Evolutionary conservation across 1,140 invertebrate species (phyloP).

Genomic region (Bombus pascuorum): DNA sequence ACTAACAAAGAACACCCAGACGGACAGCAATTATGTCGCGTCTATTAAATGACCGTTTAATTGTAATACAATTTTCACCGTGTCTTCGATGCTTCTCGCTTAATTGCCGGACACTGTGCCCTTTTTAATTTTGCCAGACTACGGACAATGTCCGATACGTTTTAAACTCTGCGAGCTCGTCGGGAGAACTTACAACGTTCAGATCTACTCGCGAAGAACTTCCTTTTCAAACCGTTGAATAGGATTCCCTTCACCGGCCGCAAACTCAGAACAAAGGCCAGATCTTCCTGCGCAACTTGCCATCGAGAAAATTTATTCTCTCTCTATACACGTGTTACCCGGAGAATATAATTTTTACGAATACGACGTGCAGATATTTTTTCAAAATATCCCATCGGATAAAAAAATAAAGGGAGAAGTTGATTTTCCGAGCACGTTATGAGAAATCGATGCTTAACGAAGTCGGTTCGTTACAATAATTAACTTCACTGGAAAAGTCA

Average conservation of each 20-base stretch:
- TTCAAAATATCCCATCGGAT: too few relatives aligned
- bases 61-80: neutral
- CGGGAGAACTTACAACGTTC: neutral
- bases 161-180: neutral
- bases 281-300: neutral
- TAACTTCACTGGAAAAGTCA: neutral
- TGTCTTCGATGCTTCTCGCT: neutral
- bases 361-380: too few relatives aligned
- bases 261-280: neutral
- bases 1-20: conserved; percentile 30
- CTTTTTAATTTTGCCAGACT: neutral
- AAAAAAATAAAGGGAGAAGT: neutral
- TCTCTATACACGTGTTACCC: neutral
- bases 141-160: neutral
- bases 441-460: neutral
- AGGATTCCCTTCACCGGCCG: neutral
- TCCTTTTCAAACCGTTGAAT: neutral
- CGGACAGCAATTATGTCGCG: conserved; percentile 11
- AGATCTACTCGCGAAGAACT: neutral
- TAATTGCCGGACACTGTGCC: neutral
- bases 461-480: neutral
- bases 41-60: conserved; percentile 21
- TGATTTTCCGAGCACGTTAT: neutral
- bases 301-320: neutral
- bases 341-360: neutral